Conservation (phyloP, 2,113 vertebrate genomes). For the Columbina picui region DNA sequence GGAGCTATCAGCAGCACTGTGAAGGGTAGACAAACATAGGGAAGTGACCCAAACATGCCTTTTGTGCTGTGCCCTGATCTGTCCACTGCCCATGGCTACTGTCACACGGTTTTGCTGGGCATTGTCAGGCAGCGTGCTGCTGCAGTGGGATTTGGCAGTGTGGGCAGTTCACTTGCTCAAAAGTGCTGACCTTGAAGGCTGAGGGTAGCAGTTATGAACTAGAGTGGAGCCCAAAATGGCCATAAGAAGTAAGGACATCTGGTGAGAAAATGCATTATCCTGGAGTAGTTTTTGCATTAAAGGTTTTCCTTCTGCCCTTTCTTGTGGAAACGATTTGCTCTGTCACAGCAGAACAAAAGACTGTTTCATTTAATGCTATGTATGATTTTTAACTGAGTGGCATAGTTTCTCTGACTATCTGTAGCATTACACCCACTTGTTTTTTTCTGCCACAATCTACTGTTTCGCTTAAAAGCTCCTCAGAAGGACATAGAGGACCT, state of each 20-base stretch:
- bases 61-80: not conserved
- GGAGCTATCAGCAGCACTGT: not conserved
- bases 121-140: rapidly evolving
- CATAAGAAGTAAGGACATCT: not conserved
- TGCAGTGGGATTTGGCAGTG: not conserved
- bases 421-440: not conserved
- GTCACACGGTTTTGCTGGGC: not conserved
- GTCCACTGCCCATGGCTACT: rapidly evolving
- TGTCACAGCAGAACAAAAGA: not conserved
- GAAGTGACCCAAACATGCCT: not conserved
- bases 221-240: not conserved
- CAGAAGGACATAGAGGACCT: not conserved
- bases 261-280: not conserved
- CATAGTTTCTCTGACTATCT: not conserved
- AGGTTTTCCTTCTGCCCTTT: not conserved
- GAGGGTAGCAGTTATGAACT: not conserved
- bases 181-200: not conserved
- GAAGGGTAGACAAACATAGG: not conserved
- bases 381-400: not conserved
- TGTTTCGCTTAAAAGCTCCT: not conserved
- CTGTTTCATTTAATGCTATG: not conserved
- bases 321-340: not conserved
- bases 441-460: not conserved
- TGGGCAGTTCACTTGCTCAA: rapidly evolving
- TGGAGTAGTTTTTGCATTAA: not conserved